Evolutionary conservation across 30 jellyfish, hydroid and myxozoan genomes (phyloP), one percentile per base, ranked within the genome.

Genomic region (Aurelia aurita complex sp. Pacific): DNA sequence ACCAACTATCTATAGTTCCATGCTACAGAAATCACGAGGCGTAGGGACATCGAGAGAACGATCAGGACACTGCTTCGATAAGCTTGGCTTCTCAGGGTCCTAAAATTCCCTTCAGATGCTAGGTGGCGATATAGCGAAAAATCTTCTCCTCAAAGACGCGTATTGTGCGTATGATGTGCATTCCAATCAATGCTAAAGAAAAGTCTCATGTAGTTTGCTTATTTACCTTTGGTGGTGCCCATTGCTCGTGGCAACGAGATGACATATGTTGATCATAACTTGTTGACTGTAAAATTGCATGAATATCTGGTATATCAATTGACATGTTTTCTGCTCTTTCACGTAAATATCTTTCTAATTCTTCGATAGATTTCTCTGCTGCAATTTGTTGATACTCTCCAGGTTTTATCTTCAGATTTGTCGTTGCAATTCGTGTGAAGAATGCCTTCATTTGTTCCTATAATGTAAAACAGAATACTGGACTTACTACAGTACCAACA

Each of bases 171-270:
- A 23, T 23, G 0, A 23, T 23, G 29, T 23, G 29, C 29, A 23
- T 23, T 23, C 29, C 29, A 23, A 23, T 23, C 29, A 23, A 23
- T 23, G 0, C 29, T 23, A 23, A 23, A 23, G 29, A 23, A 23
- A 23, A 23, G 0, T 23, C 29, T 23, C 29, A 23, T 23, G 0
- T 23, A 23, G 0, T 23, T 23, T 23, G 29, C 29, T 23, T 0
- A 32, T 29, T 67, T 55, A 85, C 94, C 83, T 18, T 70, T 33
- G 88, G 80, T 74, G 94, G 94, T 18, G 16, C 53, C 94, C 94
- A 85, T 64, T 74, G 71, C 8, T 43, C 14, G 4, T 54, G 73
- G 40, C 83, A 74, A 19, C 53, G 40, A 23, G 35, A 15, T 40
- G 88, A 51, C 88, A 85, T 67, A 3, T 64, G 46, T 32, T 85